Evolutionary conservation across 2,888 invertebrate species (phyloP).

Genomic region (Podotricha telesiphe): DNA sequence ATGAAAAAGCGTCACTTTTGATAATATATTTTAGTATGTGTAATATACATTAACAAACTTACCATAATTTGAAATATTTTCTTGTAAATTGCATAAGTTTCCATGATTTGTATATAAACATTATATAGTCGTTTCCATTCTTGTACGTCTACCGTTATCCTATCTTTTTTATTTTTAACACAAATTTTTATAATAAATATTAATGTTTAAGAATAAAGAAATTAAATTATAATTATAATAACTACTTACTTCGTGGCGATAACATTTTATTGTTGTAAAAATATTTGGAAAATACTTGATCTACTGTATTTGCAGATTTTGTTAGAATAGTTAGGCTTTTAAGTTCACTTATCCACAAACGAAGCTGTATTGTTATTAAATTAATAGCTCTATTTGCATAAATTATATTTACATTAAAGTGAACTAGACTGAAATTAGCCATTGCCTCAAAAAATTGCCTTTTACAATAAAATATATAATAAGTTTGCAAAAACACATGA

Average conservation of each 20-base stretch:
- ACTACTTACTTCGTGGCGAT: neutral
- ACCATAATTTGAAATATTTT: slow-evolving; percentile 16
- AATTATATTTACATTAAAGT: slow-evolving; percentile 7
- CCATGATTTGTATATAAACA: neutral
- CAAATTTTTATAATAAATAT: too few relatives aligned
- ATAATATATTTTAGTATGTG: neutral
- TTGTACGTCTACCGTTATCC: neutral
- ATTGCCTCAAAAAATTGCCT: slow-evolving; percentile 3
- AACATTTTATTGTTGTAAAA: neutral
- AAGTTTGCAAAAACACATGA: slow-evolving; percentile 5
- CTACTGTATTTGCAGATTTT: neutral
- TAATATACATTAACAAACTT: neutral
- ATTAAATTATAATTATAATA: too few relatives aligned
- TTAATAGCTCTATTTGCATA: slow-evolving; percentile 5
- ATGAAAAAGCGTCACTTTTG: too few relatives aligned
- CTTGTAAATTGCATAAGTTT: slow-evolving; percentile 2
- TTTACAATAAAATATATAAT: slow-evolving; percentile 4
- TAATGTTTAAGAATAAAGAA: too few relatives aligned
- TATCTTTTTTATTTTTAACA: neutral
- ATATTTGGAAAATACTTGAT: neutral
- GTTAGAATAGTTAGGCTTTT: neutral
- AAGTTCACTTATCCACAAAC: slow-evolving; percentile 4
- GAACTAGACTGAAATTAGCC: neutral
- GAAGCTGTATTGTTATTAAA: neutral
- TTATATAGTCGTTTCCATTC: neutral